Evolutionary conservation across 23 tunicate genomes (phyloP), one percentile per base, ranked within the genome.

Genomic region (Halocynthia aurantium): DNA sequence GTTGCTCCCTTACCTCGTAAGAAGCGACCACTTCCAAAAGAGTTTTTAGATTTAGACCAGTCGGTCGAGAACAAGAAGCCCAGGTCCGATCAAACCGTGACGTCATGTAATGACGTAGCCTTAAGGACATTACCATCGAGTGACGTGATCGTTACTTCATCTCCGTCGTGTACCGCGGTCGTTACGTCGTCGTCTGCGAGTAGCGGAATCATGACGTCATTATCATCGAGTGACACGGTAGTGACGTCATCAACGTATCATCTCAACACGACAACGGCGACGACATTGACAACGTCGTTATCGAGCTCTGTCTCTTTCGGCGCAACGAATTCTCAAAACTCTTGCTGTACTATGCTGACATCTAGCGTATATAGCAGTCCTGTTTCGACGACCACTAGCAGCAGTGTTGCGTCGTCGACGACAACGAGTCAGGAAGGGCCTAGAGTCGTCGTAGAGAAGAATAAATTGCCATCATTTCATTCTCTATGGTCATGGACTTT

Each of bases 11-110:
- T 89, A 22, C 96, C 96, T 52, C 87, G 80, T 51, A 89, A 89
- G 67, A 89, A 89, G 75, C 85, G 96, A 20, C 96, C 96, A 58
- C 55, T 89, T n/a, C 96, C 96, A 19, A 80, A 70, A 70, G 96
- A 89, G 64, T 89, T 75, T 76, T 61, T 84, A 6, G 79, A 66
- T 12, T 31, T 31, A 31, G 53, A 69, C 52, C 10, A 67, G 51
- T 68, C 80, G 2, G 56, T 80, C 6, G 61, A 71, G 11, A 50
- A 22, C 12, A 72, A 71, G 22, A 15, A 69, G 8, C 71, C 81
- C 9, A 81, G 15, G 21, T 12, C 55, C 55, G 52, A 61, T 6
- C 40, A 69, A 12, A 56, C 55, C 65, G 15, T 22, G 15, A 53
- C 60, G 57, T 13, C 78, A 72, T 44, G 13, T 11, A 10, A 19